A percentile compares a stretch with the other conserved stretches of the same genome.
phyloP scores from a whole-genome alignment of 2,797 vertebrate species.

The Betta splendens region DNA sequence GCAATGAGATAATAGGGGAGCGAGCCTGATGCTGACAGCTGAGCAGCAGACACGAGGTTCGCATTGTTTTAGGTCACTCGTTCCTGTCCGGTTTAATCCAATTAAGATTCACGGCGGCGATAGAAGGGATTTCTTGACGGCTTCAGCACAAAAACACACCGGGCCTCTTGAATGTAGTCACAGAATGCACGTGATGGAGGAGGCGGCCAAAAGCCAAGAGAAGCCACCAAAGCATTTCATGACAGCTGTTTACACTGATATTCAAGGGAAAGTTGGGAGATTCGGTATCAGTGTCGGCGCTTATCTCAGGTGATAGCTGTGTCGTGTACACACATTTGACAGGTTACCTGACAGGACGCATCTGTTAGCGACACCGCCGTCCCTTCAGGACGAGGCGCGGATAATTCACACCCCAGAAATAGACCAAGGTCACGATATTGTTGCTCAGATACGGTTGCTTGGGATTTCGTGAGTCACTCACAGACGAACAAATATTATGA shows the following conservation, averaged over 20 bases:
- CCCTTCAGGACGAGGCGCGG: not conserved
- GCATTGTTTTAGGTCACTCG: slow-evolving; percentile 21
- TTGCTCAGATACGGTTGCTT: slow-evolving; percentile 7
- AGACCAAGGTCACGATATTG: slow-evolving; percentile 1
- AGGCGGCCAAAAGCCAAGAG: not conserved
- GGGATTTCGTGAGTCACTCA: not conserved
- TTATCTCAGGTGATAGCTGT: not conserved
- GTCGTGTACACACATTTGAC: not conserved
- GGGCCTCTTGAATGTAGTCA: slow-evolving; percentile 38
- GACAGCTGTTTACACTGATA: slow-evolving; percentile 2
- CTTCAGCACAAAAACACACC: slow-evolving; percentile 19
- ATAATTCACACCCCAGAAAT: slow-evolving; percentile 1
- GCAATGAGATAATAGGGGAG: slow-evolving; percentile 27
- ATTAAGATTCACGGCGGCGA: slow-evolving; percentile 18
- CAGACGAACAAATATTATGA: slow-evolving; percentile 1
- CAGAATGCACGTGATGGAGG: slow-evolving; percentile 19
- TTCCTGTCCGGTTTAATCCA: slow-evolving; percentile 31
- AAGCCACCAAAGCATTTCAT: not conserved
- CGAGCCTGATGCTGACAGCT: slow-evolving; percentile 30
- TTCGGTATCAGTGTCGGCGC: not conserved
- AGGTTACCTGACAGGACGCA: not conserved
- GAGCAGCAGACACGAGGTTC: slow-evolving; percentile 4
- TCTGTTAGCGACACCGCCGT: not conserved
- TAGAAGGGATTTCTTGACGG: slow-evolving; percentile 26
- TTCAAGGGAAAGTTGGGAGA: slow-evolving; percentile 1